These are phyloP conservation scores for Pemphigus obesinymphae DNA, from an alignment of 1,140 invertebrate species.

Conservation along the genomic window DNA sequence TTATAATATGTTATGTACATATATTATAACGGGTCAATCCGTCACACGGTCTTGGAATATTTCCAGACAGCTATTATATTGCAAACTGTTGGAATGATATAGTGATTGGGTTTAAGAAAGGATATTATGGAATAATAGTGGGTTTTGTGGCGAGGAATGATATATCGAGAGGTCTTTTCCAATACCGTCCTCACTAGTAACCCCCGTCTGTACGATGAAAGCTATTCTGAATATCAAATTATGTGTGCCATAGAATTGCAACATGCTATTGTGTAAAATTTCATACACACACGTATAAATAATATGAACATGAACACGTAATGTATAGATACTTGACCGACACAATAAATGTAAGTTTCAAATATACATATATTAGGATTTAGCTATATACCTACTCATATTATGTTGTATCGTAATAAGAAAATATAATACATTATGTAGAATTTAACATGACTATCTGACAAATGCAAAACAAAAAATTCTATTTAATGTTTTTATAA, in stretches of 20 bases:
- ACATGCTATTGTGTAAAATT: neutral
- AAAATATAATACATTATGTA: too few species aligned
- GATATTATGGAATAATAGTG: neutral
- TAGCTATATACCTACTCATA: too few species aligned
- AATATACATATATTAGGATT: too few species aligned
- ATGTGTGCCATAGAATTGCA: neutral
- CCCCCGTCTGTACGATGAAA: neutral
- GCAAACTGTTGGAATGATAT: conserved; percentile 2
- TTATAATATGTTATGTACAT: too few species aligned
- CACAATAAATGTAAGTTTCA: neutral
- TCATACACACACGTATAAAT: neutral
- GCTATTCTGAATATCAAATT: conserved; percentile 38
- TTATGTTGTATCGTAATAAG: too few species aligned
- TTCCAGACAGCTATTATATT: neutral
- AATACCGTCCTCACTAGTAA: neutral
- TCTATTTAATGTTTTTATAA: too few species aligned
- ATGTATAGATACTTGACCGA: neutral
- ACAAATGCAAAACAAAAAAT: too few species aligned
- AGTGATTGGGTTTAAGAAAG: neutral
- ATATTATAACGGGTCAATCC: too few species aligned
- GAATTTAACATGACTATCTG: too few species aligned
- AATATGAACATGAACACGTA: neutral
- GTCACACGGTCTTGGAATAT: neutral
- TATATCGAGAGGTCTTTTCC: conserved; percentile 2
- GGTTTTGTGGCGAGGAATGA: conserved; percentile 7